These are phyloP conservation scores for Mustela lutreola DNA, from an alignment of 2,113 vertebrate species.

Conservation along the genomic window DNA sequence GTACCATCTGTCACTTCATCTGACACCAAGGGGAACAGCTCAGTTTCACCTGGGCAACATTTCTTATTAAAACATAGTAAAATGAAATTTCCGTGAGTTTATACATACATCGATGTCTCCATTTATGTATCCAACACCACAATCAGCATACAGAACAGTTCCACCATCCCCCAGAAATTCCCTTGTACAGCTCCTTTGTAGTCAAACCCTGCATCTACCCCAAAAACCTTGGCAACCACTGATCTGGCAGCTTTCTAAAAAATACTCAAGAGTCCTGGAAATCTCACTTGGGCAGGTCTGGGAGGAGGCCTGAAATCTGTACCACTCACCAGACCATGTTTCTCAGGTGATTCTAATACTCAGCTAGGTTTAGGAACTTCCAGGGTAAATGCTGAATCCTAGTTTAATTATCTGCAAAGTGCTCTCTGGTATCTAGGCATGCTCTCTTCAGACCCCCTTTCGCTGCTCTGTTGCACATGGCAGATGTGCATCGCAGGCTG, in stretches of 20 bases:
- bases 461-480: neutral
- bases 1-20: neutral
- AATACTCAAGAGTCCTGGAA: slow-evolving; percentile 61
- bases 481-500: neutral
- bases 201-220: neutral
- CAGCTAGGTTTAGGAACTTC: slow-evolving; percentile 62
- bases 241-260: slow-evolving; percentile 39
- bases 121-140: neutral
- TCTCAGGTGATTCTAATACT: slow-evolving; percentile 56
- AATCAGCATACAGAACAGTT: neutral
- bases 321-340: neutral
- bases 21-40: neutral
- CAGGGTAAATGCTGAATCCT: slow-evolving; percentile 9
- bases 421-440: neutral
- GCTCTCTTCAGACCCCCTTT: neutral
- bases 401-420: slow-evolving; percentile 48
- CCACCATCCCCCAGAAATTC: neutral
- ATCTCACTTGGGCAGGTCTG: slow-evolving; percentile 69
- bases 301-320: slow-evolving; percentile 44
- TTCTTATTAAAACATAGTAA: neutral
- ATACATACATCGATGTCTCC: neutral
- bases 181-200: neutral
- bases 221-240: neutral
- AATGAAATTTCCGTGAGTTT: neutral
- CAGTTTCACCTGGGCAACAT: neutral